Evolutionary conservation across 2,888 invertebrate species (phyloP), one percentile per base, ranked within the genome.

Genomic region (Nipponacmea schrenckii): DNA sequence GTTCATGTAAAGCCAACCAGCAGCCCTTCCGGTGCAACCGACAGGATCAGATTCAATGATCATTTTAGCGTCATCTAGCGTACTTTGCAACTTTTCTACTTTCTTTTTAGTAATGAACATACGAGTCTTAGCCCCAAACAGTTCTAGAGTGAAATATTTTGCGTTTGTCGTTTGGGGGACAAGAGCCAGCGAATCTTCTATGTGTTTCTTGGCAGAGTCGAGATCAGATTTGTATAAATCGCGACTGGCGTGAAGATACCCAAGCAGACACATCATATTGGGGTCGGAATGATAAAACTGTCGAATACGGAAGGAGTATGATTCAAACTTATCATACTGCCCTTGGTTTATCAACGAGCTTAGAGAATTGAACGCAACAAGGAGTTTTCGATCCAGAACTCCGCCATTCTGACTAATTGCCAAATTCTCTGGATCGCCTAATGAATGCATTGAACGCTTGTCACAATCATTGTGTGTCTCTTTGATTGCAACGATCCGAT

Each of bases 1-100:
- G 62, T 80, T 80, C 50, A 80, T 75, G 62, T 77, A 80, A 7
- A 80, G 62, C 80, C 80, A 80, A 2, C 80, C 80, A 48, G 80
- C 77, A 17, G 78, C 80, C 26, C 80, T 63, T 2, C 80, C 80
- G 0, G 75, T 76, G 20, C 77, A 77, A 1, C 77, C 80, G 10
- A 73, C 70, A 0, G 77, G 79, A 62, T 80, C 79, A 0, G 77
- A 72, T 44, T 78, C 80, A 12, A 80, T 71, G 20, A 80, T 75
- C 79, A 78, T 78, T 74, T 78, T 77, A 1, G 75, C 77, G 31
- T 79, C 77, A 64, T 79, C 79, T 0, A 77, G 69, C 0, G 75
- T 66, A 24, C 69, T 67, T 63, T 80, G 74, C 15, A 80, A 70
- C 67, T 80, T 80, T 48, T 74, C 74, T 1, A 79, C 56, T 56